Evolutionary conservation across 2,113 vertebrate genomes (phyloP), one percentile per base, ranked within the genome.

Genomic region (Argyrosomus japonicus): DNA sequence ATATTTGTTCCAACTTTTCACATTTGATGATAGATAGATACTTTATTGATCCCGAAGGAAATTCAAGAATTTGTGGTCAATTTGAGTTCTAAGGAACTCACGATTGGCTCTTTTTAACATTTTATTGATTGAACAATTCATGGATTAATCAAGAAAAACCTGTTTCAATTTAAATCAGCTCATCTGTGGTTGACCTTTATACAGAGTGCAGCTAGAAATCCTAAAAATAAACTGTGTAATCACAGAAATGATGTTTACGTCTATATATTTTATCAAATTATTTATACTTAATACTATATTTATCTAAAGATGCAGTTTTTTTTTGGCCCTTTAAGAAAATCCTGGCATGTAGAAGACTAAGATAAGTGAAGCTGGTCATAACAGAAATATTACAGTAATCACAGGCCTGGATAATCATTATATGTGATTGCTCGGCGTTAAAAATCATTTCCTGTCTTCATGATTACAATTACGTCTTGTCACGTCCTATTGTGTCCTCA

Each of bases 401-500:
- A 57, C 18, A 68, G 63, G 36, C 50, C 23, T 21, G 36, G 36
- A 45, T 29, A 4, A 67, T 29, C 36, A 45, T 29, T 47, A 47
- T 11, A 29, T 7, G 36, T 14, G 17, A 47, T 29, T 29, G 23
- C 21, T 77, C 51, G 47, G 1, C 51, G 47, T 77, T 32, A 18
- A n/a, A 67, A 81, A 15, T 3, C 47, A 69, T 61, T 62, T 61
- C 65, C 45, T 60, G 54, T 19, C 25, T 47, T 36, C 65, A 21
- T 6, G 0, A 40, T 51, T 51, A 61, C 19, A 70, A 14, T 18
- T 3, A 51, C 1, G 6, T 25, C 36, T 36, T 8, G 36, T 2
- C 25, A 2, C 25, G 29, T 23, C 29, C 45, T 17, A 10, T 29
- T 36, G n/a, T 62, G 65, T 27, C 45, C 47, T 51, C 27, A 48